A percentile compares a stretch with the other conserved stretches of the same genome.
These are phyloP conservation scores for Nephrocerus scutellatus DNA, from an alignment of 2,888 invertebrate genomes.

Conservation along the genomic window DNA sequence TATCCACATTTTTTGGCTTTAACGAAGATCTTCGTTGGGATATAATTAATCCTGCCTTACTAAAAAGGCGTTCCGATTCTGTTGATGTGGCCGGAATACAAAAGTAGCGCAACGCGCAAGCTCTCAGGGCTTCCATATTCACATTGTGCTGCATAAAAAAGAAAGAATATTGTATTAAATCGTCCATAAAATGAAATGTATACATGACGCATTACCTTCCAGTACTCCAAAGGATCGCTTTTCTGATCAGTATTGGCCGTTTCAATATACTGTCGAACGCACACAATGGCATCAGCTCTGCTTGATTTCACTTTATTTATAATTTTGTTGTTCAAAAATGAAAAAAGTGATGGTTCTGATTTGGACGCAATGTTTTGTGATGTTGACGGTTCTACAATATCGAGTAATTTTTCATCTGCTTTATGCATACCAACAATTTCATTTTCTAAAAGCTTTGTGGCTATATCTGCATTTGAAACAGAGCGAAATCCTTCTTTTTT, in stretches of 20 bases:
- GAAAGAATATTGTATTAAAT: no score
- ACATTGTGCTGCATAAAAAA: no score
- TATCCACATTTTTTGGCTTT: no score
- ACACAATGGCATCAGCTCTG: not conserved
- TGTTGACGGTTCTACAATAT: not conserved
- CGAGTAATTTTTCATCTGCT: not conserved
- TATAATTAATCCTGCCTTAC: no score
- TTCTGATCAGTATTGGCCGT: not conserved
- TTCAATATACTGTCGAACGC: not conserved
- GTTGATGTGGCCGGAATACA: no score
- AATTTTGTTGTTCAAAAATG: not conserved
- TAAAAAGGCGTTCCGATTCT: no score
- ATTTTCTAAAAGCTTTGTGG: not conserved
- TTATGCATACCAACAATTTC: not conserved
- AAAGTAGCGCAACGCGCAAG: no score
- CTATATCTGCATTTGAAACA: constrained; percentile 1
- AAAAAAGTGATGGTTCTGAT: not conserved
- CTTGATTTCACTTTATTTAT: not conserved
- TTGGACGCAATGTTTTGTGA: not conserved
- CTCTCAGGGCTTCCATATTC: no score
- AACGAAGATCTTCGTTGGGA: no score
- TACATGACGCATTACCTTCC: no score
- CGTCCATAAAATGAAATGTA: no score
- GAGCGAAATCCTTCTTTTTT: constrained; percentile 4
- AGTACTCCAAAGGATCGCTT: no score